phyloP scores from a whole-genome alignment of 2,888 invertebrate species.

The Oxytorus armatus region DNA sequence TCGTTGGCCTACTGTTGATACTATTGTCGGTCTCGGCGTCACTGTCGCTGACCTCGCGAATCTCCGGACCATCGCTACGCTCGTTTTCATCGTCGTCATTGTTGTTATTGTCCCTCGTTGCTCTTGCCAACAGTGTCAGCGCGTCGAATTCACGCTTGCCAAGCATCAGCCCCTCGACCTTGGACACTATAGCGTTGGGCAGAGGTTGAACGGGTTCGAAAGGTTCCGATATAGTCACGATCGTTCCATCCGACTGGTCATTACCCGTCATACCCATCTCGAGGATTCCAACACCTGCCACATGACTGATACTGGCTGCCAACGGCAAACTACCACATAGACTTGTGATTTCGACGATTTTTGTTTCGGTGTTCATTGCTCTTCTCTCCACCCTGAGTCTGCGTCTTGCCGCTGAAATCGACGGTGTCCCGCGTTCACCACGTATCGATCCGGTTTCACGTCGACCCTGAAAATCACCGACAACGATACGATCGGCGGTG shows the following conservation, averaged over 20 bases:
- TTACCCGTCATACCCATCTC: constrained; percentile 70
- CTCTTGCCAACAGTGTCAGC: constrained; percentile 63
- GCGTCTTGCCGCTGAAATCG: constrained; percentile 53
- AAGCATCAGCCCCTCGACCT: constrained; percentile 70
- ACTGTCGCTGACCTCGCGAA: constrained; percentile 80
- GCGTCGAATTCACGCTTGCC: constrained; percentile 68
- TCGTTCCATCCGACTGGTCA: constrained; percentile 55
- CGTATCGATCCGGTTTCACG: constrained; percentile 61
- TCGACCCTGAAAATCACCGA: constrained; percentile 47
- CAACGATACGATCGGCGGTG: background rate
- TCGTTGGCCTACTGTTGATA: constrained; percentile 58
- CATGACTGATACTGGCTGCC: constrained; percentile 78
- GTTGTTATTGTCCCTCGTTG: constrained; percentile 47
- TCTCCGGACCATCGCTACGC: constrained; percentile 76
- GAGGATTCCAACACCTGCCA: constrained; percentile 80
- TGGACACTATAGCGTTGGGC: constrained; percentile 69
- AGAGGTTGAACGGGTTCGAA: constrained; percentile 75
- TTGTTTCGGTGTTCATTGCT: constrained; percentile 69
- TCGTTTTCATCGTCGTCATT: constrained; percentile 76
- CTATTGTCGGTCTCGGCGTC: constrained; percentile 77
- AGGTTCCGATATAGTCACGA: constrained; percentile 79
- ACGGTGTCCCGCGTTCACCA: constrained; percentile 31
- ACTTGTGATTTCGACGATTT: constrained; percentile 78
- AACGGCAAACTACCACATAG: constrained; percentile 75
- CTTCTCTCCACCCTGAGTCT: constrained; percentile 75